These are phyloP conservation scores for Copidosoma floridanum DNA, from an alignment of 1,140 invertebrate genomes.

Conservation along the genomic window DNA sequence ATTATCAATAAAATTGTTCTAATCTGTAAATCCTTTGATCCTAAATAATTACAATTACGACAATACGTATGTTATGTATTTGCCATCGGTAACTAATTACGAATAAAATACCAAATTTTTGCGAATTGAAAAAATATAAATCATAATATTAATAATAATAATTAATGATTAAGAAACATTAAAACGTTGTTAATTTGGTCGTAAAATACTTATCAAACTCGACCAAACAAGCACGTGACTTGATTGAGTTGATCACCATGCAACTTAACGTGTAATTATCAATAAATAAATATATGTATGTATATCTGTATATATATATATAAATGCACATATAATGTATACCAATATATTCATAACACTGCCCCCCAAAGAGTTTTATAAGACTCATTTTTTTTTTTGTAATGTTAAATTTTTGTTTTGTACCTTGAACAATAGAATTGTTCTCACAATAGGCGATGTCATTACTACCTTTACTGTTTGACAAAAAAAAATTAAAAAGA, in stretches of 20 bases:
- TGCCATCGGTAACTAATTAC: too few relatives aligned
- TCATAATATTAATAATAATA: conserved; percentile 2
- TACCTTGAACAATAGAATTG: conserved; percentile 42
- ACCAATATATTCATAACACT: too few relatives aligned
- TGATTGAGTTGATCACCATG: conserved; percentile 10
- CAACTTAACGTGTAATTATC: too few relatives aligned
- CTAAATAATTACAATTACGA: too few relatives aligned
- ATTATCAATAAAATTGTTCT: background rate
- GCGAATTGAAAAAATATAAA: conserved; percentile 11
- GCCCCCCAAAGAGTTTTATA: too few relatives aligned
- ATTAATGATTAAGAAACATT: background rate
- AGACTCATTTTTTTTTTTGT: background rate
- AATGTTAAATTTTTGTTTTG: conserved; percentile 25
- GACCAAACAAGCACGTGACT: background rate
- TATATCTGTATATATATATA: too few relatives aligned
- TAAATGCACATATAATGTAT: too few relatives aligned
- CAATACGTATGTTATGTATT: too few relatives aligned
- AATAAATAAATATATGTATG: too few relatives aligned
- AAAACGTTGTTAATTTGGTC: background rate
- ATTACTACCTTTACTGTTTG: conserved; percentile 22
- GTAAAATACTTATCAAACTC: conserved; percentile 14
- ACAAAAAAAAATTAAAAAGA: too few relatives aligned
- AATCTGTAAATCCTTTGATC: background rate
- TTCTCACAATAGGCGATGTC: conserved; percentile 36
- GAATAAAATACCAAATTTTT: too few relatives aligned